A percentile compares a stretch with the other conserved stretches of the same genome.
Evolutionary conservation across 2,113 vertebrate genomes (phyloP).

Genomic region (Psittacula cyanocephala): DNA sequence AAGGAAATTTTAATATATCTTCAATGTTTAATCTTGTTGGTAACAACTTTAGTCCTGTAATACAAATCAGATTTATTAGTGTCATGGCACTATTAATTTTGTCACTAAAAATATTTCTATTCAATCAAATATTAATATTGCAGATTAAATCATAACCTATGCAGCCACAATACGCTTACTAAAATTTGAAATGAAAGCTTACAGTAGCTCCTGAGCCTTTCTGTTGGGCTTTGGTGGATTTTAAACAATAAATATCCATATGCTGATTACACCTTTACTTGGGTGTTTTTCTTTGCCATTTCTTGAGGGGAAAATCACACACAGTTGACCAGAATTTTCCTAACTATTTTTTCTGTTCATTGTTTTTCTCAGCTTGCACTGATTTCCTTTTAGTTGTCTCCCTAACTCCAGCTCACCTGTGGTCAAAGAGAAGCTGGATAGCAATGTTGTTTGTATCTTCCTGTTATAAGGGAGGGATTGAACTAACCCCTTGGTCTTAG

Average conservation of each 20-base stretch:
- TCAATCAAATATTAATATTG: background rate
- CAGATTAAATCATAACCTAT: background rate
- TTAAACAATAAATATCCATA: background rate
- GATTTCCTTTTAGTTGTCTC: background rate
- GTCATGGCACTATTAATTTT: background rate
- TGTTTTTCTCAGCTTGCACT: background rate
- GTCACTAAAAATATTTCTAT: background rate
- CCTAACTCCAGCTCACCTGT: background rate
- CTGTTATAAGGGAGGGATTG: background rate
- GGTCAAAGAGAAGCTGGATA: background rate
- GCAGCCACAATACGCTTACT: background rate
- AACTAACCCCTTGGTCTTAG: background rate
- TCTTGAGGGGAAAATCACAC: background rate
- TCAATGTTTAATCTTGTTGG: background rate
- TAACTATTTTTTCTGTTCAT: background rate
- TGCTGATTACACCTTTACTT: background rate
- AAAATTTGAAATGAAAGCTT: background rate
- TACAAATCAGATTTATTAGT: background rate
- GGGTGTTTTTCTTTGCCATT: background rate
- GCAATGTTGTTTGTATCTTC: background rate
- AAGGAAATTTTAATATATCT: background rate
- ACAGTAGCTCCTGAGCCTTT: background rate
- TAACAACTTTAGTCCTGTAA: background rate
- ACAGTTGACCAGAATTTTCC: background rate
- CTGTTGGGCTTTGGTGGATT: background rate